Evolutionary conservation across 2,888 invertebrate genomes (phyloP).

Genomic region (Stenotaenia linearis): DNA sequence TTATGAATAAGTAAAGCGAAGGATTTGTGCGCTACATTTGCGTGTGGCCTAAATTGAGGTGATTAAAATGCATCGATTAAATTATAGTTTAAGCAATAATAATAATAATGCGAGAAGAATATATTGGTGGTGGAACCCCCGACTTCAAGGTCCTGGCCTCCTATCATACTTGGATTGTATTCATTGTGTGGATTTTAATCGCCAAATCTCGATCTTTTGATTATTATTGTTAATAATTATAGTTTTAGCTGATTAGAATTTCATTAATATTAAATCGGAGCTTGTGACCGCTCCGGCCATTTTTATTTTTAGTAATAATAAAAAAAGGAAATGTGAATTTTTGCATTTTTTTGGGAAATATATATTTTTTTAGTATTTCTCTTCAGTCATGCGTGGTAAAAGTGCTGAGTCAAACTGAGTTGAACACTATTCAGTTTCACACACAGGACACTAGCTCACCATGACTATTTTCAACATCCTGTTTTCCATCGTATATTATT

Average conservation of each 20-base stretch:
- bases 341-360: not conserved
- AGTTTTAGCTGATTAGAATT: not conserved
- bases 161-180: not conserved
- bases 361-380: not conserved
- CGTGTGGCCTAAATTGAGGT: not conserved
- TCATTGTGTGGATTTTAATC: not conserved
- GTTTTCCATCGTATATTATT: not conserved
- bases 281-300: not conserved
- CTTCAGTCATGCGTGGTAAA: not conserved
- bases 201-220: not conserved
- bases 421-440: constrained; percentile 23
- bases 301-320: not conserved
- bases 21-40: not conserved
- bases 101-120: not conserved
- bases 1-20: no score
- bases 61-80: constrained; percentile 21
- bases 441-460: constrained; percentile 22
- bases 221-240: not conserved
- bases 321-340: not conserved
- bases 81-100: not conserved
- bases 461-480: constrained; percentile 24
- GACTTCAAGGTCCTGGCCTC: not conserved
- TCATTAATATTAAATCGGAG: not conserved
- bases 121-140: not conserved
- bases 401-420: constrained; percentile 26